phyloP scores from a whole-genome alignment of 2,888 invertebrate genomes.

The Ichneumoninae sp. region DNA sequence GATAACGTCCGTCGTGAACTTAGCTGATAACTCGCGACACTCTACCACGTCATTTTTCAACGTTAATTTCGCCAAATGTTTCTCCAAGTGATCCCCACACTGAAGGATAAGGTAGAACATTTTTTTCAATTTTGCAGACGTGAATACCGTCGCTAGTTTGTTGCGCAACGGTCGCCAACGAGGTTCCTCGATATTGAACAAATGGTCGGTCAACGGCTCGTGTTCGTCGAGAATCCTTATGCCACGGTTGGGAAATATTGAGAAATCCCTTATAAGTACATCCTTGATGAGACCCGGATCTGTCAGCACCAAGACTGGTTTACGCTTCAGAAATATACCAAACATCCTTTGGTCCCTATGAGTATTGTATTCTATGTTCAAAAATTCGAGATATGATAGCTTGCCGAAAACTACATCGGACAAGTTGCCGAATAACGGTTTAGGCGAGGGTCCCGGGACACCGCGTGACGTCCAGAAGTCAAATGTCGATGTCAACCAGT shows the following conservation, averaged over 20 bases:
- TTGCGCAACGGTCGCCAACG: conserved; percentile 84
- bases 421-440: conserved; percentile 79
- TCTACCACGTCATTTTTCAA: conserved; percentile 71
- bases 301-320: conserved; percentile 70
- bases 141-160: conserved; percentile 84
- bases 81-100: conserved; percentile 78
- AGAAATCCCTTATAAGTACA: conserved; percentile 72
- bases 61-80: conserved; percentile 71
- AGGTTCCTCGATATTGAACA: conserved; percentile 79
- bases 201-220: conserved; percentile 80
- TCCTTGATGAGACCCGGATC: conserved; percentile 73
- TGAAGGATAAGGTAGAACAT: conserved; percentile 78
- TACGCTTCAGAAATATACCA: conserved; percentile 67
- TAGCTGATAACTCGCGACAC: conserved; percentile 79
- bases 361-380: conserved; percentile 65
- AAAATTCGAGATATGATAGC: conserved; percentile 22
- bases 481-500: conserved; percentile 80
- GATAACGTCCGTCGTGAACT: conserved; percentile 84
- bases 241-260: conserved; percentile 70
- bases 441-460: conserved; percentile 81
- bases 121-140: conserved; percentile 77
- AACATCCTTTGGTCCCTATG: conserved; percentile 67
- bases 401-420: conserved; percentile 62
- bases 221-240: conserved; percentile 45
- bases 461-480: conserved; percentile 81